These are phyloP conservation scores for Drosophila willistoni DNA, from an alignment of 1,140 invertebrate genomes.

Conservation along the genomic window DNA sequence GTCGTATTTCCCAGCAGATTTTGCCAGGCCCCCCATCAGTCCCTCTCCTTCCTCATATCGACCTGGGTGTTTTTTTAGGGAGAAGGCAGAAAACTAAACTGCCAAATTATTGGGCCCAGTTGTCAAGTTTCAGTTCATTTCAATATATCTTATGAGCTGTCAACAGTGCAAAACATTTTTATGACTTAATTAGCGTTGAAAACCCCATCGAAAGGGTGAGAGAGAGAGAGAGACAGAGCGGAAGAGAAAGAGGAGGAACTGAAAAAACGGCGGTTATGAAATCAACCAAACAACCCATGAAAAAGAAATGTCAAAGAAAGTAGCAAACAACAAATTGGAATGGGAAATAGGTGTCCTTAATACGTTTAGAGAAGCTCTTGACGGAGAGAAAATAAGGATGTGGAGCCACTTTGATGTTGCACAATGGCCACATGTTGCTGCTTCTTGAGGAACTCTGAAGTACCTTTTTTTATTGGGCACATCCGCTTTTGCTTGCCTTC, in stretches of 20 bases:
- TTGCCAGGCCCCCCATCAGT: not conserved
- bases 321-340: not conserved
- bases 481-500: conserved; percentile 21
- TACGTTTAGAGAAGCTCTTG: conserved; percentile 68
- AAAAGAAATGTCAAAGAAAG: conserved; percentile 5
- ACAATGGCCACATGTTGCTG: conserved; percentile 67
- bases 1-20: not conserved
- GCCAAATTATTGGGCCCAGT: conserved; percentile 73
- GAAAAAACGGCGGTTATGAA: not conserved
- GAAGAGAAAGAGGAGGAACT: too few species aligned
- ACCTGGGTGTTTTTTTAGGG: conserved; percentile 1
- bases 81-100: conserved; percentile 53
- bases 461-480: conserved; percentile 32
- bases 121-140: conserved; percentile 48
- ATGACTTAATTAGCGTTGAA: conserved; percentile 69
- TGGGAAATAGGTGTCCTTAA: conserved; percentile 40
- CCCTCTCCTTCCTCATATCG: not conserved
- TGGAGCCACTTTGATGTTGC: conserved; percentile 56
- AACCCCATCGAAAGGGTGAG: not conserved
- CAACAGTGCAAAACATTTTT: conserved; percentile 61
- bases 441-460: not conserved
- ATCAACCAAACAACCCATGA: not conserved
- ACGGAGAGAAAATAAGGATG: conserved; percentile 11
- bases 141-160: conserved; percentile 68
- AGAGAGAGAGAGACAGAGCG: too few species aligned